Base-by-base conservation (phyloP, 1,140 invertebrate genomes). In the Drosophila albomicans region DNA sequence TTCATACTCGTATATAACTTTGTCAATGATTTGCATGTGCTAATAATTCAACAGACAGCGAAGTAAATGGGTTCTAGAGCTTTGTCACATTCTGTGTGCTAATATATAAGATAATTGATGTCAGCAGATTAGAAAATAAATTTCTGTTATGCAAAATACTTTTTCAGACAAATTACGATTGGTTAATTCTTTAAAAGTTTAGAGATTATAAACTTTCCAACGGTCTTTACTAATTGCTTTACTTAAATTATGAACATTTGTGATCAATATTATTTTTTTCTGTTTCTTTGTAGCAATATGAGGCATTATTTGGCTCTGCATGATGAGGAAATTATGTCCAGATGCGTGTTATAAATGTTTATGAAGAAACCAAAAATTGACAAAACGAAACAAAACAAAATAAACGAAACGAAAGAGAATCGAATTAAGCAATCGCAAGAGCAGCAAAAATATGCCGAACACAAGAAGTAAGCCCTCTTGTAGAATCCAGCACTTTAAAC, bases 1-100 rank as follows among this genome's bases (percentile, higher is more conserved):
- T 80, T 78, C 28, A 59, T 51, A 43, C 32, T 52, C 20, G 30
- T 73, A 79, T 78, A 84, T 71, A 58, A 68, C 20, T 49, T 46
- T 16, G 46, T 41, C 62, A 73, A 67, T 82, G 71, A 87, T 87
- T 79, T 76, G 71, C 71, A 87, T 85, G 61, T 79, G 69, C 20
- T 25, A 25, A 65, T 69, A 77, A 77, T 68, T 13, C 32, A 59
- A 41, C 30, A 58, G 15, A 58, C 43, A 48, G 38, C 30, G n/a
- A 28, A 20, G 5, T 28, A 62, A 45, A 1, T 62, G 20, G 20
- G 20, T 8, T 51, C 11, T 16, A 66, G 45, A 41, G 20, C 28
- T 35, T 45, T 20, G n/a, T 10, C 49, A 13, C 32, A 28, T 41
- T 63, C 38, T 28, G 13, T 75, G 43, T 75, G 72, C 67, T 75